Evolutionary conservation across 2,797 vertebrate species (phyloP), one percentile per base, ranked within the genome.

Genomic region (Sitta carolinensis): DNA sequence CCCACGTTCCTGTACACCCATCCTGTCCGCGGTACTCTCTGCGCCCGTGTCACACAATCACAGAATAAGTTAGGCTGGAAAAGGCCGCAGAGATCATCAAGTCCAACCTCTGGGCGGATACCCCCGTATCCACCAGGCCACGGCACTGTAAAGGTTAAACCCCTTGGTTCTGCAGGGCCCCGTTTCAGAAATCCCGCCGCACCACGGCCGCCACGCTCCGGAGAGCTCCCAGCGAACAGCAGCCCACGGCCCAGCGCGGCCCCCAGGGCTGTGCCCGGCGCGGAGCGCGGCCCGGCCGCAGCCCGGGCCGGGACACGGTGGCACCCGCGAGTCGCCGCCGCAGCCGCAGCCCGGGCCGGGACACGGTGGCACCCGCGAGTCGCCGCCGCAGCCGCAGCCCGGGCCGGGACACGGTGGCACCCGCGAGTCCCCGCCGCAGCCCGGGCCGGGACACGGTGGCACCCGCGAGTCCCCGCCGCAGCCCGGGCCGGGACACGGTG

Each of bases 1-100:
- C 98, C 94, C 67, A 99, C 98, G 5, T 98, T 98, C 92, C 98
- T 98, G 97, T 99, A 99, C 26, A 99, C 99, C 99, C 99, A 99
- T 69, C 99, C 99, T 0, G 99, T 99, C 81, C 99, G 97, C 2
- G 98, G 99, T 7, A 99, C 98, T 51, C 99, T 98, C 99, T 99
- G 92, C 1, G 34, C 3, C 5, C 91, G 36, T 0, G 4, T 1
- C 70, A 48, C 51, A 84, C 15, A 77, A 77, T 1, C 79, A 70
- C 34, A 27, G 3, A 75, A 58, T 22, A 29, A 57, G 21, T 20
- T 0, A 30, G 20, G 20, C 2, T 45, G 58, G 20, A 63, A 70
- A 43, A n/a, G 16, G 10, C 57, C 23, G 21, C 43, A 21, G 25
- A 27, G 8, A 34, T 3, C 51, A 58, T 7, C 17, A 13, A 27